Evolutionary conservation across 2,113 vertebrate species (phyloP), one percentile per base, ranked within the genome.

Genomic region (Cepphus grylle): DNA sequence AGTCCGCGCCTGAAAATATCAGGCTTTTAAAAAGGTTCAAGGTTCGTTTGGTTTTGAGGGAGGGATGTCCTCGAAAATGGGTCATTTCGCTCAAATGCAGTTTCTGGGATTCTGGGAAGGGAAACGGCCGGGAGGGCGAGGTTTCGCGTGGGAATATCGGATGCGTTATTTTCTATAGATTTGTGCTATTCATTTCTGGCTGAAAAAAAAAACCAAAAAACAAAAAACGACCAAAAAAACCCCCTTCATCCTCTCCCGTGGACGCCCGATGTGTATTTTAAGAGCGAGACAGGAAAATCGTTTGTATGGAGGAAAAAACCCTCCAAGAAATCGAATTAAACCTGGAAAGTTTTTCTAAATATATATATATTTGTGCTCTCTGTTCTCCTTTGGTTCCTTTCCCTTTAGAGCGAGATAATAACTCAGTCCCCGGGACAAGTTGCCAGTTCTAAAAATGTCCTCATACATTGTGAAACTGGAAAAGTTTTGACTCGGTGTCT

Each of bases 401-500:
- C 45, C 26, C 16, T 87, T 53, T 27, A 25, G 45, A 72, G 43
- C 0, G 26, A 59, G 55, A 80, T 17, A 49, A 93, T 62, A 81
- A 80, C 49, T 38, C 86, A 22, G 76, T 59, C 38, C 42, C 14
- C 32, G 19, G 71, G 73, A 91, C 55, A 22, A 76, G 65, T 19
- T 62, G 52, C 83, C 83, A 49, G 29, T 17, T 77, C 87, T 89
- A 80, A 95, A 93, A 70, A 87, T 5, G 34, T 58, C 53, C 79
- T 88, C n/a, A 42, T 22, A 18, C 81, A 22, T 32, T 40, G 86
- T 50, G 88, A 58, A 91, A 73, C 52, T 47, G 50, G 73, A 58
- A 96, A 95, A 93, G 81, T 97, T 96, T 95, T 82, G 94, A 70
- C 77, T 93, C 82, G 22, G 67, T 92, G 89, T 91, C 96, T 85